Base-by-base conservation (phyloP, 2,113 vertebrate genomes). In the Capreolus pygargus region DNA sequence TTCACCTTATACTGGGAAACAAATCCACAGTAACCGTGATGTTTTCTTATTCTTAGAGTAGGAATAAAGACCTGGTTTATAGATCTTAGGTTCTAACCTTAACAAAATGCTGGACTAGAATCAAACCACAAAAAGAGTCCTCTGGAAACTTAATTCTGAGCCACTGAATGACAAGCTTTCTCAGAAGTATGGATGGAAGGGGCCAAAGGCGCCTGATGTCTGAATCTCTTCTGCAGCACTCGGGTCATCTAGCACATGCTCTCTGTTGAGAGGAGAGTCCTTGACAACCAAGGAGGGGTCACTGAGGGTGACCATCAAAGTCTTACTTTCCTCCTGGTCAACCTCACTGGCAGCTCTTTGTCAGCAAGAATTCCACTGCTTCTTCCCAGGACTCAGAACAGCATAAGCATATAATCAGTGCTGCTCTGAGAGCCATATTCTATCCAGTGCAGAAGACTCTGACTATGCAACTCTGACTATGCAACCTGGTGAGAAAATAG, bases 201-300 rank as follows among this genome's bases (percentile, higher is more conserved):
- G 23, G 2, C 2, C 2, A 0, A 43, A 12, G 50, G 28, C 23
- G 5, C 19, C 33, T 57, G 27, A 39, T 13, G 10, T 21, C 19
- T 23, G 16, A 61, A 9, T n/a, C 28, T 70, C n/a, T 33, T 67
- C 30, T 58, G 43, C 5, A 28, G 9, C 2, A 4, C 30, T 9
- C 28, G 50, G 15, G 43, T 14, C 8, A 30, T 33, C 10, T 13
- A 39, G 12, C 6, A 23, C 5, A 1, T 36, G 33, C 10, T 67
- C 0, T 64, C 14, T 27, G 2, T 14, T 33, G 12, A 79, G 3
- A 57, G 6, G 12, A 76, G 47, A 52, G 19, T 43, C 86, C 27
- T 25, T 36, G 9, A 47, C 39, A 30, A 84, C 9, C 83, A 52
- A 25, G 4, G 52, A 36, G 27, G 2, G 11, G 10, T 25, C 3